These are phyloP conservation scores for Volucella inflata DNA, from an alignment of 2,888 invertebrate genomes.

Conservation along the genomic window DNA sequence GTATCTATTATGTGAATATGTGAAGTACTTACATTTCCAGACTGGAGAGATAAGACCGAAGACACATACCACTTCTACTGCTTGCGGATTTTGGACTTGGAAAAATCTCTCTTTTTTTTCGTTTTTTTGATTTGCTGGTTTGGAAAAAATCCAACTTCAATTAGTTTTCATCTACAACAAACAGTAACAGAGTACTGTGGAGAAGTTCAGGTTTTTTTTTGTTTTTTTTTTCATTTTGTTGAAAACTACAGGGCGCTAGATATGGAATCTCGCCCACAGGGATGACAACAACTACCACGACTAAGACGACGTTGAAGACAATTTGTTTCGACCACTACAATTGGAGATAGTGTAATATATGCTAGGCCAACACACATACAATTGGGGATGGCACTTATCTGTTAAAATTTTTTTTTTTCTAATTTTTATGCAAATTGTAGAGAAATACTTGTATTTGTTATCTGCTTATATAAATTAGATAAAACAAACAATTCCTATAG, in stretches of 20 bases:
- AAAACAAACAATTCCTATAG: slow-evolving; percentile 19
- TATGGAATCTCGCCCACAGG: slow-evolving; percentile 39
- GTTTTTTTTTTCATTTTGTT: slow-evolving; percentile 13
- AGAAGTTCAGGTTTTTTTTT: slow-evolving; percentile 18
- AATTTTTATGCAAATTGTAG: slow-evolving; percentile 39
- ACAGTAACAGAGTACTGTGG: slow-evolving; percentile 22
- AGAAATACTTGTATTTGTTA: slow-evolving; percentile 38
- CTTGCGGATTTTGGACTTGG: slow-evolving; percentile 12
- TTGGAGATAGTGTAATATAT: not conserved
- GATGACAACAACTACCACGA: slow-evolving; percentile 37
- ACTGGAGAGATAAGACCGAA: slow-evolving; percentile 55
- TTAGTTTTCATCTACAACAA: slow-evolving; percentile 24
- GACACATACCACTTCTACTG: slow-evolving; percentile 16
- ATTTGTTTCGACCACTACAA: slow-evolving; percentile 38
- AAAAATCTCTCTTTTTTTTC: slow-evolving; percentile 32
- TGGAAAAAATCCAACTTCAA: slow-evolving; percentile 53
- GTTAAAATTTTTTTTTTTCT: slow-evolving; percentile 18
- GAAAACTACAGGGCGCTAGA: slow-evolving; percentile 20
- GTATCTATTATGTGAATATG: slow-evolving; percentile 60
- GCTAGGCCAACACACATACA: slow-evolving; percentile 44
- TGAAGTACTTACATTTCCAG: slow-evolving; percentile 65
- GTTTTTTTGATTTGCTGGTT: slow-evolving; percentile 8
- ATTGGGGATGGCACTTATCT: slow-evolving; percentile 64
- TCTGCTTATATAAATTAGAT: slow-evolving; percentile 54
- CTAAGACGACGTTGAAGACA: slow-evolving; percentile 29